These are phyloP conservation scores for Trichacis sp. DNA, from an alignment of 2,888 invertebrate species.

Conservation along the genomic window DNA sequence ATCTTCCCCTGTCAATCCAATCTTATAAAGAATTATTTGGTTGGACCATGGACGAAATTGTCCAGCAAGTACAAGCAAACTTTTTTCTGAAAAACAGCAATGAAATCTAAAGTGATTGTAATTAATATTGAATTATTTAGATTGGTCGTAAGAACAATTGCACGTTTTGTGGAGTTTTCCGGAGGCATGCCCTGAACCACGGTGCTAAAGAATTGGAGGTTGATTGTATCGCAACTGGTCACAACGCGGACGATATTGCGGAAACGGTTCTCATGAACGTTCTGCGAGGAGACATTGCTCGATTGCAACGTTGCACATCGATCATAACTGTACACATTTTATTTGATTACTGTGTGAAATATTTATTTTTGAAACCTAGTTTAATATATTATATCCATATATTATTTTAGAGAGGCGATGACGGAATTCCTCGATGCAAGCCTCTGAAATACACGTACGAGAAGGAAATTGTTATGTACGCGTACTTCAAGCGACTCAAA, in stretches of 20 bases:
- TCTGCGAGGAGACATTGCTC: conserved; percentile 94
- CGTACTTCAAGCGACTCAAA: conserved; percentile 93
- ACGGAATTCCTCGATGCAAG: conserved; percentile 90
- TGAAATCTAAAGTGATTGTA: no score
- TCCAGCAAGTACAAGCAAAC: conserved; percentile 76
- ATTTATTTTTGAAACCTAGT: no score
- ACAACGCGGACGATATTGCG: conserved; percentile 97
- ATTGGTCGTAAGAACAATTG: conserved; percentile 94
- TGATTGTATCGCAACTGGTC: conserved; percentile 95
- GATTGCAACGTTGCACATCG: conserved; percentile 91
- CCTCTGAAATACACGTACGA: conserved; percentile 98
- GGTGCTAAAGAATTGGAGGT: conserved; percentile 91
- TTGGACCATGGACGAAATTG: conserved; percentile 99
- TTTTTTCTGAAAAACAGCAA: background rate
- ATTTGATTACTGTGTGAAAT: no score
- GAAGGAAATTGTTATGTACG: conserved; percentile 99
- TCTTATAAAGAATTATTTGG: conserved; percentile 98
- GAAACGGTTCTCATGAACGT: conserved; percentile 99
- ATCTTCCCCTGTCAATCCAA: conserved; percentile 91
- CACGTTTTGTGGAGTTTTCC: conserved; percentile 94
- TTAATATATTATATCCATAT: no score
- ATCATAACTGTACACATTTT: conserved; percentile 81
- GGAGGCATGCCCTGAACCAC: conserved; percentile 94
- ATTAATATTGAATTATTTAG: no score
- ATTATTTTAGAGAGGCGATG: conserved; percentile 77